Evolutionary conservation across 1,140 invertebrate genomes (phyloP), one percentile per base, ranked within the genome.

Genomic region (Thaumatotibia leucotreta): DNA sequence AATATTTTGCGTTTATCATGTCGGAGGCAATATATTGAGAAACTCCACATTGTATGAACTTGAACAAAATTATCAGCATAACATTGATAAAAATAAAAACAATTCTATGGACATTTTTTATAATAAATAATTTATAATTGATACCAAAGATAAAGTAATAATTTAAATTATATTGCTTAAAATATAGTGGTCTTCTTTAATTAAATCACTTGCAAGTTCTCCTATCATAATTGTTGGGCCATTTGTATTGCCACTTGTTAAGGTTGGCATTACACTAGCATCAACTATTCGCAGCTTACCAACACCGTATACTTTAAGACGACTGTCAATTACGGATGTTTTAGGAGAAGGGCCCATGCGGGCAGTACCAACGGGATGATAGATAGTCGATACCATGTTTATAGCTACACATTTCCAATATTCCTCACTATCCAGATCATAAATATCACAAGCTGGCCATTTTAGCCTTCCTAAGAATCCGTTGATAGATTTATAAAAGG

Each of bases 161-260:
- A 20, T 20, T 9, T 9, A 8, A 6, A 3, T 58, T 22, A 1
- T 29, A 27, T 31, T 58, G 4, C 9, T 58, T 62, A 2, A 33
- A 17, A 20, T 33, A 0, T 20, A 23, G 22, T 67, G 14, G 74
- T 93, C 92, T 82, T 92, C 91, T 84, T 95, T 95, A 61, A 96
- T 94, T 83, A 95, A 91, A 74, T 96, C 95, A 11, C 94, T 91
- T 0, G 92, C 95, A 77, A 95, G 95, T 80, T 97, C 96, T 1
- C 91, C 96, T 63, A 96, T 95, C 95, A 96, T 96, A 49, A 96
- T 94, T 0, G 92, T 93, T 0, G 95, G 93, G 0, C 94, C 95
- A 73, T 96, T 96, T 0, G 95, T 96, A 73, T 96, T 96, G 1
- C 94, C 95, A 10, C 92, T 93, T 0, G 94, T 92, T 39, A 96